Evolutionary conservation across 2,888 invertebrate species (phyloP), one percentile per base, ranked within the genome.

Genomic region (Synanthedon formicaeformis): DNA sequence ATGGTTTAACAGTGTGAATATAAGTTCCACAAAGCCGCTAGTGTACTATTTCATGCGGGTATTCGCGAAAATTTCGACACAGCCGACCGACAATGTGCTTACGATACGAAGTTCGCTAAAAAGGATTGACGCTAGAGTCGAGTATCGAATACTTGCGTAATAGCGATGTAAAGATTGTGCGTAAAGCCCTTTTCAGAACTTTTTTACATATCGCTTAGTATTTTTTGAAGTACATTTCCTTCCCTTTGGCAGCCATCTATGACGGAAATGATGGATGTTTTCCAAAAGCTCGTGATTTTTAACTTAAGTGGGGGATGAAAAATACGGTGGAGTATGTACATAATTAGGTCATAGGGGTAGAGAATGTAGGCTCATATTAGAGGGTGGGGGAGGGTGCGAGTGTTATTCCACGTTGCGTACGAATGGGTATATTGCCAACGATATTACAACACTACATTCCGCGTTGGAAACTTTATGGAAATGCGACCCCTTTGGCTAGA

Each of bases 261-360:
- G 34, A 34, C 34, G 34, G 2, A 34, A 34, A 34, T 34, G 34
- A 34, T 34, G 34, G 34, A 34, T 34, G 34, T 34, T 52, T 55
- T 51, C 41, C 41, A 53, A 34, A 51, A 51, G 50, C 53, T 50
- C 27, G 45, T 14, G 13, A 52, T 55, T 55, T 55, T 34, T 34
- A 34, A 34, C 34, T 34, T 34, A 34, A 51, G 56, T 50, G 27
- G 3, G 16, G 49, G 49, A 12, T 16, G 60, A 65, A 62, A 66
- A 66, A 69, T 65, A 66, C 65, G 66, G 23, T 66, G 63, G 60
- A 13, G 12, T 49, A 71, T 80, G 60, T 14, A 49, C 18, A 71
- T 80, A 83, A 84, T 83, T 83, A 76, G 82, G 80, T 80, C 80
- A 77, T 67, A 69, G 75, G 75, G 75, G 75, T 72, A 74, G 79